These are phyloP conservation scores for Vannuccia rotundouncinata DNA, from an alignment of 2,888 invertebrate genomes.

Conservation along the genomic window DNA sequence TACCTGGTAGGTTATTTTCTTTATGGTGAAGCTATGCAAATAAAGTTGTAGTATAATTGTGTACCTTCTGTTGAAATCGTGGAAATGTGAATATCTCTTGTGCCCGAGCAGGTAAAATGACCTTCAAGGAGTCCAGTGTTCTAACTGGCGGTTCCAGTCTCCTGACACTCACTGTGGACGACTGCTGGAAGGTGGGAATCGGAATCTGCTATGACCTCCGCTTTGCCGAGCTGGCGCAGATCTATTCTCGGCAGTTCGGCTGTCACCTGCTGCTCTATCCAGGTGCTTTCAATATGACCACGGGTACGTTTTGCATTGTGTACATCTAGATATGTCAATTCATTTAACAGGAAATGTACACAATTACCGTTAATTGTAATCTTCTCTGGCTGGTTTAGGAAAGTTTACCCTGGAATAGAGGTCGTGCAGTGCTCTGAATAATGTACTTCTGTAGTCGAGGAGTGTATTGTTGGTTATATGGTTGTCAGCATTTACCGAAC, in stretches of 20 bases:
- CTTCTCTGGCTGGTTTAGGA: too few relatives aligned
- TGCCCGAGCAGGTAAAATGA: constrained; percentile 38
- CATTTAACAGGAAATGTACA: too few relatives aligned
- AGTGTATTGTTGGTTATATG: too few relatives aligned
- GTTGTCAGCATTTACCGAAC: too few relatives aligned
- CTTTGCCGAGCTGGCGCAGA: constrained; percentile 63
- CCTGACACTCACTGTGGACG: neutral
- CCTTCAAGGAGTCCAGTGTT: constrained; percentile 41
- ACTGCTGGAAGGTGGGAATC: constrained; percentile 63
- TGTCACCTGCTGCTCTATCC: constrained; percentile 82
- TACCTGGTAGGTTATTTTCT: constrained; percentile 67
- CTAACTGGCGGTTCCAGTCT: constrained; percentile 16
- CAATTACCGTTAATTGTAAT: too few relatives aligned
- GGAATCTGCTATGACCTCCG: constrained; percentile 91
- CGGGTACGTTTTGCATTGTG: constrained; percentile 79
- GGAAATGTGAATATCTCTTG: too few relatives aligned
- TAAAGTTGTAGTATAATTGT: constrained; percentile 41
- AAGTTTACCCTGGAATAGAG: too few relatives aligned
- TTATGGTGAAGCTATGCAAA: constrained; percentile 32
- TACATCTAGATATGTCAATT: too few relatives aligned
- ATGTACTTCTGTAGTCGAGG: too few relatives aligned
- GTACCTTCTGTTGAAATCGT: constrained; percentile 10
- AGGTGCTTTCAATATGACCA: constrained; percentile 90
- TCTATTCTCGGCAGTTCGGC: constrained; percentile 59
- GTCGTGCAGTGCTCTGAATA: too few relatives aligned